These are phyloP conservation scores for Platycheirus albimanus DNA, from an alignment of 2,888 invertebrate genomes.

Conservation along the genomic window DNA sequence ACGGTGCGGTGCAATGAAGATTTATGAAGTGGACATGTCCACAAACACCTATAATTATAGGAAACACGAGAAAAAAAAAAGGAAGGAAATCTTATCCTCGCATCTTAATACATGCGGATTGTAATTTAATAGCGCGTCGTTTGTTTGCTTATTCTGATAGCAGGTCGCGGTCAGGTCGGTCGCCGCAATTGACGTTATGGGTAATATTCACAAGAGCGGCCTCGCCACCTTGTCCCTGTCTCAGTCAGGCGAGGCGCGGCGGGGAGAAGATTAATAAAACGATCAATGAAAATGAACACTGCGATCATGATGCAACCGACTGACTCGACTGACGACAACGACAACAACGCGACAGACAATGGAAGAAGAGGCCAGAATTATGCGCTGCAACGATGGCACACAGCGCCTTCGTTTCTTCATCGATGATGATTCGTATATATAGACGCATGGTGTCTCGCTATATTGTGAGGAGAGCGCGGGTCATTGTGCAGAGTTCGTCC, in stretches of 20 bases:
- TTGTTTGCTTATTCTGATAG: conserved; percentile 62
- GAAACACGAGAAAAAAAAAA: conserved; percentile 59
- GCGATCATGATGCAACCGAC: conserved; percentile 47
- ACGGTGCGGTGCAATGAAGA: conserved; percentile 74
- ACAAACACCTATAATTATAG: conserved; percentile 74
- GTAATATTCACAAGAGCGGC: conserved; percentile 56
- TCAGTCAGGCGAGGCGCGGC: conserved; percentile 1
- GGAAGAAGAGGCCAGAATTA: not conserved
- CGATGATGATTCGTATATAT: conserved; percentile 28
- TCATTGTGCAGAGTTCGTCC: conserved; percentile 55
- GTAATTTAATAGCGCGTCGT: conserved; percentile 72
- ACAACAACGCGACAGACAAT: too few relatives aligned
- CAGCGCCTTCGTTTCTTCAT: conserved; percentile 27
- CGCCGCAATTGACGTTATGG: conserved; percentile 24
- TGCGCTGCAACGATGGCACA: conserved; percentile 40
- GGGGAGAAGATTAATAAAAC: conserved; percentile 68
- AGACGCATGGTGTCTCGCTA: conserved; percentile 31
- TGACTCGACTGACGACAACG: too few relatives aligned
- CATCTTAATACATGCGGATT: conserved; percentile 71
- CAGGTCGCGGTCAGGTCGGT: conserved; percentile 26
- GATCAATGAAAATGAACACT: conserved; percentile 63
- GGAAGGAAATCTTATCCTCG: conserved; percentile 56
- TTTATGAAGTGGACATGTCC: conserved; percentile 74
- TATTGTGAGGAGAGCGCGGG: conserved; percentile 46
- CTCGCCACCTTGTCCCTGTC: not conserved